Evolutionary conservation across 2,797 vertebrate genomes (phyloP), one percentile per base, ranked within the genome.

Genomic region (Sebastes kiyomatsui): DNA sequence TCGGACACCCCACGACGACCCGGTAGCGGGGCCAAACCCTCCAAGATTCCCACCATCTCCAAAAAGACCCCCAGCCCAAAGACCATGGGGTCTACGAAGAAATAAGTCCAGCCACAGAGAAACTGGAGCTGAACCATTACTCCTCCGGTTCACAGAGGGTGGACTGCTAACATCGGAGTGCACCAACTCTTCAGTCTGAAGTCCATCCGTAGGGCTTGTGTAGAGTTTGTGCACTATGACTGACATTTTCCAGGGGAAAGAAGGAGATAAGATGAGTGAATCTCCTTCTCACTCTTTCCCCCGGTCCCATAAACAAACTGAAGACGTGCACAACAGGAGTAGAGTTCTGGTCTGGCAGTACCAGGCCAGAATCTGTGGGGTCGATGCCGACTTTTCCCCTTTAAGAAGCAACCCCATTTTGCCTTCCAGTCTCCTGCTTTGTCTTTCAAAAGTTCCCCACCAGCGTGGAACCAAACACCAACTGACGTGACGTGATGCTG

Each of bases 41-140:
- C 98, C 88, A 99, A 99, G 93, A 99, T 99, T 89, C 98, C 98
- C 46, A 99, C 97, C 87, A 99, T 99, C 92, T 97, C 97, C 73
- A 99, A 99, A 94, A 99, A 99, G 91, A 65, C 96, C 72, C 96
- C 97, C 87, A 97, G 97, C 20, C 94, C 96, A 9, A 99, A 98
- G 94, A 96, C 97, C 9, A 93, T 96, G 0, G 94, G 94, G 1
- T 54, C 91, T 13, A 91, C 95, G 1, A 99, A 97, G 84, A 98
- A 98, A 94, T 99, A 97, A 87, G 64, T 23, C 11, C 79, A 66
- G 59, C 49, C 22, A 16, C 25, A 38, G 30, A 76, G 25, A 67
- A 60, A 23, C 49, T 20, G 67, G 62, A 82, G 68, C 33, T 20
- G 64, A 75, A 61, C 20, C 16, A 11, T 16, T 27, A 55, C 49